Base-by-base conservation (phyloP, 2,797 vertebrate species). In the Sebastes hubbsi region DNA sequence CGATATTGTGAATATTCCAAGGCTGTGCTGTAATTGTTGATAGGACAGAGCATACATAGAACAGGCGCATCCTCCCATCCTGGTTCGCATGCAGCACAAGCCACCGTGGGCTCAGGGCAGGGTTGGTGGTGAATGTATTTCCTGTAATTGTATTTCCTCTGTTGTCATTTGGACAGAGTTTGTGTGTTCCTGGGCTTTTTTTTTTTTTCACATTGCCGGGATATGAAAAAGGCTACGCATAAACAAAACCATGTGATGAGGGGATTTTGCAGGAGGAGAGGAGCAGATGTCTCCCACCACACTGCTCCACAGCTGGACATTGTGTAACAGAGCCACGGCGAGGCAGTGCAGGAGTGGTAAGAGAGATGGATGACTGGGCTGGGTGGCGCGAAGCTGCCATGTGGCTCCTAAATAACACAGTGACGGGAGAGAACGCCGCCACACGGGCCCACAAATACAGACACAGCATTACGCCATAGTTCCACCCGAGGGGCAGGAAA, bases 231-330 rank as follows among this genome's bases (percentile, higher is more conserved):
- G 82, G 78, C 86, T 84, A 82, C 34, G 61, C 84, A 91, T 95
- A 96, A 96, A 95, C 92, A 95, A 92, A 96, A 95, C 91, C 95
- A 96, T 95, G 92, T 95, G 93, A 95, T 87, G 91, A 91, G 92
- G 82, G 93, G 89, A 92, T 94, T 92, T 93, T 93, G 87, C 87
- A 88, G 89, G 82, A 89, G 90, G 85, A 90, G 87, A 88, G 86
- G 91, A 91, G 87, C 92, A 94, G 93, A 94, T 94, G 92, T 91
- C 89, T 94, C 88, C 84, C 82, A 86, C 86, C 87, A 80, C 82
- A 85, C 87, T 80, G 22, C 78, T 88, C 86, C 85, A 84, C 94
- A 94, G 93, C 94, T 92, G 91, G 89, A 86, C 87, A 82, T 94
- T 95, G 91, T 92, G 88, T 93, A 95, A 95, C 83, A 67, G 69